Evolutionary conservation across 1,140 invertebrate genomes (phyloP).

Genomic region (Ips typographus): DNA sequence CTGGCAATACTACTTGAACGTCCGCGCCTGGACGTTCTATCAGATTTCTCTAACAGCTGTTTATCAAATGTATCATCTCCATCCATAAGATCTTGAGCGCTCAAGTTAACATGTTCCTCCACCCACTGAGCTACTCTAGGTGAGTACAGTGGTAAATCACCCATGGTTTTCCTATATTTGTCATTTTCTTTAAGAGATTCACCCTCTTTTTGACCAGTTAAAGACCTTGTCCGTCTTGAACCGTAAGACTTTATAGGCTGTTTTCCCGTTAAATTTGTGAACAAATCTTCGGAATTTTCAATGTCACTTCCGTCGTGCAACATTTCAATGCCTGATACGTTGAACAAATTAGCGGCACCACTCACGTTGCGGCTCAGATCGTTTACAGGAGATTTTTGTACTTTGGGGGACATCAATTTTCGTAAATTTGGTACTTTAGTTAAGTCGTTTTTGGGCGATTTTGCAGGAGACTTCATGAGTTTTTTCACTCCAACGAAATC

Average conservation of each 20-base stretch:
- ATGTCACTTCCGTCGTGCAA: conserved; percentile 42
- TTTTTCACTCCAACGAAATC: conserved; percentile 45
- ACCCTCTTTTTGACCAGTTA: conserved; percentile 10
- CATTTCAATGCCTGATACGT: conserved; percentile 46
- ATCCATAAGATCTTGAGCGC: not conserved
- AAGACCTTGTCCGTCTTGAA: conserved; percentile 28
- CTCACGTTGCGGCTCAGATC: conserved; percentile 51
- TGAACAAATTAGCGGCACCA: conserved; percentile 46
- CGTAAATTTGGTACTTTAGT: conserved; percentile 49
- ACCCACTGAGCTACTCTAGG: conserved; percentile 36
- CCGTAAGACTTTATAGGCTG: conserved; percentile 44
- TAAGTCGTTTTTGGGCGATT: conserved; percentile 52
- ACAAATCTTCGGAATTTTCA: conserved; percentile 44
- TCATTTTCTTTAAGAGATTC: not conserved
- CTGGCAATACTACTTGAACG: too few species aligned
- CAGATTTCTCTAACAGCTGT: too few species aligned
- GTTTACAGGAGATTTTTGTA: conserved; percentile 48
- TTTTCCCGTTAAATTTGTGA: conserved; percentile 48
- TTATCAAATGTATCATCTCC: too few species aligned
- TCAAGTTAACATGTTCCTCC: conserved; percentile 20
- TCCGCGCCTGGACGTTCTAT: too few species aligned
- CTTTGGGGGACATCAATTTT: conserved; percentile 38
- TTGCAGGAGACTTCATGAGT: conserved; percentile 43
- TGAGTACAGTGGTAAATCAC: conserved; percentile 20
- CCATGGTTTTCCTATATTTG: conserved; percentile 27